Conservation (phyloP, 2,888 invertebrate species). For the Brachyptera putata region DNA sequence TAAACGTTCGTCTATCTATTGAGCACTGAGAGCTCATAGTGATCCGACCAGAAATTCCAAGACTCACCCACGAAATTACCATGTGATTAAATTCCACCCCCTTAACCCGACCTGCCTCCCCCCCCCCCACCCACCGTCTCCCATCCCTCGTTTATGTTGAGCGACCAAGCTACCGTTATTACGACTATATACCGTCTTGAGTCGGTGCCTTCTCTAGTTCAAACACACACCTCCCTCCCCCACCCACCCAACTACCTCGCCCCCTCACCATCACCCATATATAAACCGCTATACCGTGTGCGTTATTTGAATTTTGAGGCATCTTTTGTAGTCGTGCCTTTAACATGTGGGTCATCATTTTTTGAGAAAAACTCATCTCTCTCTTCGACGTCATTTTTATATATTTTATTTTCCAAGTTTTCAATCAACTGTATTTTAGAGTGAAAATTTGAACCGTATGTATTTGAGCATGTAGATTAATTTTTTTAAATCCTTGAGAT, state of each 20-base stretch:
- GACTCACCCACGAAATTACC: constrained; percentile 25
- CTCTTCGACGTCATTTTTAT: not conserved
- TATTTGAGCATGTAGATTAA: too few species aligned
- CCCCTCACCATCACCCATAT: not conserved
- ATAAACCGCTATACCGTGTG: not conserved
- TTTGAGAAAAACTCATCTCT: not conserved
- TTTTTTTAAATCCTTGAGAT: too few species aligned
- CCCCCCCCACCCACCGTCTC: constrained; percentile 6
- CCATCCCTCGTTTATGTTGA: constrained; percentile 9
- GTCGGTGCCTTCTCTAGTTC: constrained; percentile 3
- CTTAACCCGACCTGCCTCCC: constrained; percentile 12
- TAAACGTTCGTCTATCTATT: too few species aligned
- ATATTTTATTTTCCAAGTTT: too few species aligned
- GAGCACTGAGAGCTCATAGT: constrained; percentile 4
- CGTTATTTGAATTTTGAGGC: constrained; percentile 18
- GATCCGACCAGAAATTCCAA: constrained; percentile 23
- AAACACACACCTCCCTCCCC: not conserved
- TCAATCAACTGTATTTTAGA: too few species aligned
- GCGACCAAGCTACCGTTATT: constrained; percentile 6
- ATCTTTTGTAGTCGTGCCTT: constrained; percentile 12
- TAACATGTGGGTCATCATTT: constrained; percentile 7
- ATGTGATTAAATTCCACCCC: constrained; percentile 29
- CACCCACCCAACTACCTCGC: not conserved
- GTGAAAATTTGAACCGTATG: too few species aligned
- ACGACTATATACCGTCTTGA: constrained; percentile 18